These are phyloP conservation scores for Trilocha varians DNA, from an alignment of 2,888 invertebrate genomes.

Conservation along the genomic window DNA sequence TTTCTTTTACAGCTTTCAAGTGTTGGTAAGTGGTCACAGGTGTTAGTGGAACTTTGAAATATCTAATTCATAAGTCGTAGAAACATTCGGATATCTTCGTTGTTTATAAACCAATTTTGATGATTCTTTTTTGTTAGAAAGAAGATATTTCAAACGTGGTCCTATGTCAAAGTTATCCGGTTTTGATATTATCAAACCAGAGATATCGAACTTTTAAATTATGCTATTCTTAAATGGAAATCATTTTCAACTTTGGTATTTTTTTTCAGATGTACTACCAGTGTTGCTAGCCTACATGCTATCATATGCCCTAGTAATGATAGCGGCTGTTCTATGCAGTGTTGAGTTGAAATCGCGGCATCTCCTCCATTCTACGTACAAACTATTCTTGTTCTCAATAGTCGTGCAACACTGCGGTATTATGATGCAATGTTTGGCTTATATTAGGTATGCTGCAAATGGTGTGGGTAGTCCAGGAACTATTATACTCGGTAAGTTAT, in stretches of 20 bases:
- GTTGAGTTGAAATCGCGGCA: slow-evolving; percentile 85
- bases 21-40: no score
- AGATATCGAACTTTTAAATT: no score
- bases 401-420: slow-evolving; percentile 81
- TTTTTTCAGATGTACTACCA: slow-evolving; percentile 83
- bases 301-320: slow-evolving; percentile 80
- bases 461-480: slow-evolving; percentile 75
- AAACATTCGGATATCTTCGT: no score
- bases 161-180: no score
- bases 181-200: no score
- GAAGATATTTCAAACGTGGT: no score
- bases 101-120: no score
- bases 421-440: slow-evolving; percentile 78
- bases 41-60: no score
- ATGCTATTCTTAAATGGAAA: neutral
- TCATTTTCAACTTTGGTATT: slow-evolving; percentile 7
- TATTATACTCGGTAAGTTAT: slow-evolving; percentile 51
- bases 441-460: slow-evolving; percentile 82
- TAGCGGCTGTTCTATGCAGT: slow-evolving; percentile 82
- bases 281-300: slow-evolving; percentile 83
- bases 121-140: no score
- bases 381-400: slow-evolving; percentile 84
- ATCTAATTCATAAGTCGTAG: no score
- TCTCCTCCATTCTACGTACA: slow-evolving; percentile 90
- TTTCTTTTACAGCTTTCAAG: no score